A percentile compares a stretch with the other conserved stretches of the same genome.
phyloP scores from a whole-genome alignment of 2,113 vertebrate species.

The Casuarius casuarius region DNA sequence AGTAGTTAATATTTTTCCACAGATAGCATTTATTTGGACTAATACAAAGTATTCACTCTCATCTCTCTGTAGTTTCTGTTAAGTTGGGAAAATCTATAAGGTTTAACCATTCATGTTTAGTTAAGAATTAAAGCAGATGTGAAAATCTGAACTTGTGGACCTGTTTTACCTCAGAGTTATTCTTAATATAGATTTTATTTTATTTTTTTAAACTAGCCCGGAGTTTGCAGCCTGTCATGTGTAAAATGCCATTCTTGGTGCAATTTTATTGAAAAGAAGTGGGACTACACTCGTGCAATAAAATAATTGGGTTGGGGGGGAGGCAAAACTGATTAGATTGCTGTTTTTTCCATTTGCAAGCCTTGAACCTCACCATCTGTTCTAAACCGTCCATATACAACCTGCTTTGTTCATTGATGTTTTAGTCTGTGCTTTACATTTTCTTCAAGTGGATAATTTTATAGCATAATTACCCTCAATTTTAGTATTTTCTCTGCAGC shows the following conservation, averaged over 20 bases:
- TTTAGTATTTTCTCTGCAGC: not conserved
- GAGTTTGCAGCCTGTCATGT: not conserved
- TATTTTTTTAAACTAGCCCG: conserved; percentile 22
- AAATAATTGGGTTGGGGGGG: not conserved
- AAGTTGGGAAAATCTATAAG: not conserved
- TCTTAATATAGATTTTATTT: not conserved
- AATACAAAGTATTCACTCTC: not conserved
- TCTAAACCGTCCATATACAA: not conserved
- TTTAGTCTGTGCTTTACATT: not conserved
- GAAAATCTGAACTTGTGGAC: not conserved
- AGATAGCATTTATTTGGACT: not conserved
- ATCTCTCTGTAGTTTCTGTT: not conserved
- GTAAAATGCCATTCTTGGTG: not conserved
- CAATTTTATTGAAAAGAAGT: not conserved
- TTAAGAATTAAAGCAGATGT: not conserved
- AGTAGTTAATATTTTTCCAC: not conserved
- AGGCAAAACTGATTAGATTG: not conserved
- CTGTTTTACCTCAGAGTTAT: not conserved
- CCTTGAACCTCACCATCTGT: not conserved
- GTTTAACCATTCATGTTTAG: not conserved
- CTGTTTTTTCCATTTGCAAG: not conserved
- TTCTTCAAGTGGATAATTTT: not conserved
- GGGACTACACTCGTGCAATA: not conserved
- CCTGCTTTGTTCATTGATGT: not conserved
- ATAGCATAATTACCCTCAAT: not conserved